Base-by-base conservation (phyloP, 2,888 invertebrate species). In the Heliconius ismenius region DNA sequence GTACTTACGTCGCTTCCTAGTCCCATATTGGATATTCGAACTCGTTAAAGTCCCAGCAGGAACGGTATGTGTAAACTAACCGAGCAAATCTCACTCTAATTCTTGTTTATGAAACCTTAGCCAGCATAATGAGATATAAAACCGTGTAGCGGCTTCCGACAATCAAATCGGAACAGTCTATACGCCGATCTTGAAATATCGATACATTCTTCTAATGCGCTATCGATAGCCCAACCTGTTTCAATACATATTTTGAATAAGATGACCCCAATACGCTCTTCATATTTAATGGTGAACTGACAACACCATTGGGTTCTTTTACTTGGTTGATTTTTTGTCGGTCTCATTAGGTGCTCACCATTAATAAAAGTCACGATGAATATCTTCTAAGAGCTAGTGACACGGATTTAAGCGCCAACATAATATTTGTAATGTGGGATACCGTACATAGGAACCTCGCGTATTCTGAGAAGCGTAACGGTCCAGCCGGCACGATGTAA, bases 31-130 rank as follows among this genome's bases (percentile, higher is more conserved):
- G 91, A 85, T 87, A 86, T 89, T 88, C 86, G 83, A 84, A 83
- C 90, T 92, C 90, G 92, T 92, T 92, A 92, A 87, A 88, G 67
- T 83, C 87, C 87, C 83, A 87, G 87, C 89, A 85, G 89, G 89
- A 89, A 90, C 90, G 91, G 92, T 90, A 90, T 92, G 92, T 93
- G 93, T 92, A 92, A 92, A 92, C 93, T 92, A 91, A 89, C 88
- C 87, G 87, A 90, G 87, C 89, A 85, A 87, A 88, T 89, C 86
- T 88, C 91, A 91, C 90, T 90, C 90, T 93, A 92, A 93, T 93
- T 91, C 93, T 92, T 90, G 90, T 93, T 93, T 93, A 93, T 91
- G 92, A 90, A 87, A 81, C 87, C 88, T 89, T 76, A 81, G 78
- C 79, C 79, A 62, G 78, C 69, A 79, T 82, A 82, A 82, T 81